Base-by-base conservation (phyloP, 1,140 invertebrate genomes). In the Drosophila pseudoobscura region DNA sequence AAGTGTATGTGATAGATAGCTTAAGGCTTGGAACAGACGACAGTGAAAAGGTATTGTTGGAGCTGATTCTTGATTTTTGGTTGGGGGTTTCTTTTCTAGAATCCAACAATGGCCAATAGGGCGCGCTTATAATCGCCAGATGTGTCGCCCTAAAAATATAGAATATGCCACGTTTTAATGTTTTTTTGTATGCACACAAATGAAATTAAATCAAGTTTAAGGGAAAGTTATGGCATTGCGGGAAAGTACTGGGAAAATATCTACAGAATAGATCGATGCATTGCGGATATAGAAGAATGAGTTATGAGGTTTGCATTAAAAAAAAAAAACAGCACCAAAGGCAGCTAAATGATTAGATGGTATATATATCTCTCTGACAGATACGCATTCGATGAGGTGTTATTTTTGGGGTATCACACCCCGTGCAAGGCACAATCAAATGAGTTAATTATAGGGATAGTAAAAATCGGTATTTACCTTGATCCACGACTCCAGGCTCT, bases 61-160 rank as follows among this genome's bases (percentile, higher is more conserved):
- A 65, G 63, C 47, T 54, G 11, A 13, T 39, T 39, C 11, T 53
- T 66, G 43, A 59, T 74, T 60, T 68, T 78, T 71, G 60, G 64
- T 43, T 68, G 56, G n/a, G 22, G 44, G 22, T 55, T 51, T 20
- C 56, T 73, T 78, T 68, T 88, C 35, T 92, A 94, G 94, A 95
- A 94, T 93, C 95, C 93, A 93, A 97, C 94, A 85, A 98, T 92
- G 77, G 96, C 95, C 88, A 97, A 93, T 82, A 98, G 94, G 82
- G 97, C 94, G 92, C 95, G 95, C 93, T 96, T 97, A 94, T 97
- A 98, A 94, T 98, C 96, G 69, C 97, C 97, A 79, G 96, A 97
- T 63, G 97, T 98, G 92, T 98, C 97, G 77, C 95, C 96, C 95
- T 97, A 94, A 96, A 94, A 91, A 92, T 89, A 92, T 78, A 90